Evolutionary conservation across 2,113 vertebrate genomes (phyloP).

Genomic region (Microcebus lehilahytsara): DNA sequence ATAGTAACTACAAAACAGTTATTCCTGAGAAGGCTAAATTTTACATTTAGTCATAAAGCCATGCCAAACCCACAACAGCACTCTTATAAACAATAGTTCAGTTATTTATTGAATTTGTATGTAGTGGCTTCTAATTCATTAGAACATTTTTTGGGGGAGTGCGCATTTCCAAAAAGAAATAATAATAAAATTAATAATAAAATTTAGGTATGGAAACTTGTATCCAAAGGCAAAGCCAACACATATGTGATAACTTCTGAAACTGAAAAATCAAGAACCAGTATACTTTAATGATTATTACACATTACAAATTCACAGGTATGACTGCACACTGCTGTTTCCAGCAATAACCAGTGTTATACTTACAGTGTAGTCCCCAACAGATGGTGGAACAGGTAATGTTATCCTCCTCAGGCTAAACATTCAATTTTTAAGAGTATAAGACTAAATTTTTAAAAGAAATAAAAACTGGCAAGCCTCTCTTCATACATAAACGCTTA

Average conservation of each 20-base stretch:
- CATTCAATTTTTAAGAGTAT: not conserved
- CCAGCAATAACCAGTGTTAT: not conserved
- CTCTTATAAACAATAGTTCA: not conserved
- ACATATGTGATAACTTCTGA: constrained; percentile 27
- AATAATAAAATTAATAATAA: not conserved
- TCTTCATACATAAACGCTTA: constrained; percentile 46
- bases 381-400: constrained; percentile 48
- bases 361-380: not conserved
- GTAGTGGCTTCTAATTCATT: not conserved
- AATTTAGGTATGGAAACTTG: not conserved
- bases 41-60: not conserved
- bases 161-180: not conserved
- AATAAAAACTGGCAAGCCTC: constrained; percentile 11
- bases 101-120: not conserved
- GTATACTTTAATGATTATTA: constrained; percentile 19
- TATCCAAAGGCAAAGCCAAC: not conserved
- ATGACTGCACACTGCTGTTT: not conserved
- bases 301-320: not conserved
- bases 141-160: not conserved
- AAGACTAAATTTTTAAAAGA: not conserved
- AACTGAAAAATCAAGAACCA: not conserved
- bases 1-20: not conserved
- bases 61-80: not conserved
- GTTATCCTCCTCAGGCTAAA: not conserved
- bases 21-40: not conserved